A percentile compares a stretch with the other conserved stretches of the same genome.
Conservation (phyloP, 2,888 invertebrate species). For the Cheilosia impressa region DNA sequence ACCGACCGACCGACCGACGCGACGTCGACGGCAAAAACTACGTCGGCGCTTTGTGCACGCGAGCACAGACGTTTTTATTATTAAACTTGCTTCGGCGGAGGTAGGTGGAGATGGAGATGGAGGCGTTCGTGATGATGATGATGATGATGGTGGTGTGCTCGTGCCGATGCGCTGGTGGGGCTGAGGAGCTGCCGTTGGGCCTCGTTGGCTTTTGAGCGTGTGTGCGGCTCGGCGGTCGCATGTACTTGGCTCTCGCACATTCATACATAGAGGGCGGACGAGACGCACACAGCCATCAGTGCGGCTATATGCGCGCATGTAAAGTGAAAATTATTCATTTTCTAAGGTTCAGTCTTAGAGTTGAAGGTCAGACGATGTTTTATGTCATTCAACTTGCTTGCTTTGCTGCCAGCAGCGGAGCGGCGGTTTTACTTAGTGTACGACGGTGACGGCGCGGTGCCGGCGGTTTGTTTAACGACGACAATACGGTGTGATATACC, state of each 20-base stretch:
- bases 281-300: slow-evolving; percentile 21
- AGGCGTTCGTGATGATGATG: slow-evolving; percentile 17
- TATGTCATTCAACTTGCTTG: slow-evolving; percentile 83
- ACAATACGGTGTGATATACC: slow-evolving; percentile 50
- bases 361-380: slow-evolving; percentile 84
- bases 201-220: slow-evolving; percentile 56
- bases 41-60: slow-evolving; percentile 71
- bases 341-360: slow-evolving; percentile 83
- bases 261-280: slow-evolving; percentile 48
- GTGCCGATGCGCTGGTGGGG: slow-evolving; percentile 7
- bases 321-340: slow-evolving; percentile 82
- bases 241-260: slow-evolving; percentile 10
- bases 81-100: slow-evolving; percentile 53
- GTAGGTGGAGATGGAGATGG: slow-evolving; percentile 4
- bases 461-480: slow-evolving; percentile 39
- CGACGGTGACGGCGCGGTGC: slow-evolving; percentile 3
- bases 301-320: slow-evolving; percentile 63
- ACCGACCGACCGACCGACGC: slow-evolving; percentile 7
- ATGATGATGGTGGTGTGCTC: slow-evolving; percentile 17
- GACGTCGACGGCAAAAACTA: slow-evolving; percentile 44
- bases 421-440: slow-evolving; percentile 14
- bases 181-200: slow-evolving; percentile 41
- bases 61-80: slow-evolving; percentile 72
- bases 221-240: slow-evolving; percentile 38
- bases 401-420: slow-evolving; percentile 54